Evolutionary conservation across 2,888 invertebrate species (phyloP).

Genomic region (Cheilosia soror): DNA sequence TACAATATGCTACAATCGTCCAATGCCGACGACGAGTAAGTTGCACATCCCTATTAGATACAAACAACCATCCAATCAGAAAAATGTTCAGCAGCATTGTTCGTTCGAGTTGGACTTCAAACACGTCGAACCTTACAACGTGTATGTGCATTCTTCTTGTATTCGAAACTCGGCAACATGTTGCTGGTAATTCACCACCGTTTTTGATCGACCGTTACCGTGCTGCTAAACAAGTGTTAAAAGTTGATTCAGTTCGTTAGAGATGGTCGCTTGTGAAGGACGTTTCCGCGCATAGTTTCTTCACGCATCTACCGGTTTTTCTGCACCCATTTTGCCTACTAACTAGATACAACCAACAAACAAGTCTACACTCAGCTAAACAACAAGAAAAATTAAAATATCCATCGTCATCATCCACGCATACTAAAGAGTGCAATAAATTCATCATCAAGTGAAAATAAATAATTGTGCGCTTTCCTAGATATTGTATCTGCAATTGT

Average conservation of each 20-base stretch:
- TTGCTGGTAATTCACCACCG: constrained; percentile 40
- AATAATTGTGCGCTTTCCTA: neutral
- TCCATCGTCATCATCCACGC: constrained; percentile 3
- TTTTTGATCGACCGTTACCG: constrained; percentile 3
- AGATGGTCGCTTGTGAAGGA: constrained; percentile 66
- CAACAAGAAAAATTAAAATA: neutral
- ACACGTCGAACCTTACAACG: neutral
- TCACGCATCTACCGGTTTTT: constrained; percentile 62
- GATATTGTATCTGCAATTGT: constrained; percentile 7
- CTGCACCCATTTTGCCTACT: constrained; percentile 47
- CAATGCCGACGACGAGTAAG: no score
- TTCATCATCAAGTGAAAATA: constrained; percentile 27
- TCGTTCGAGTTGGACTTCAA: no score
- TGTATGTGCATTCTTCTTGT: constrained; percentile 44
- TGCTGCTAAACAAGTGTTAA: constrained; percentile 64
- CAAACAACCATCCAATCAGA: no score
- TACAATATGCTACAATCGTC: no score
- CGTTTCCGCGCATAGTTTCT: constrained; percentile 60
- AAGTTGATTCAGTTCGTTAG: constrained; percentile 66
- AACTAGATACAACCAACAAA: constrained; percentile 23
- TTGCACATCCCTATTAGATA: no score
- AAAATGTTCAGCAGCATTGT: no score
- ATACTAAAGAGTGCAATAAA: constrained; percentile 21
- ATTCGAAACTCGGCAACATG: constrained; percentile 45
- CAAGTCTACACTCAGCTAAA: constrained; percentile 37